A percentile compares a stretch with the other conserved stretches of the same genome.
Evolutionary conservation across 2,113 vertebrate species (phyloP).

Genomic region (Calcarius ornatus): DNA sequence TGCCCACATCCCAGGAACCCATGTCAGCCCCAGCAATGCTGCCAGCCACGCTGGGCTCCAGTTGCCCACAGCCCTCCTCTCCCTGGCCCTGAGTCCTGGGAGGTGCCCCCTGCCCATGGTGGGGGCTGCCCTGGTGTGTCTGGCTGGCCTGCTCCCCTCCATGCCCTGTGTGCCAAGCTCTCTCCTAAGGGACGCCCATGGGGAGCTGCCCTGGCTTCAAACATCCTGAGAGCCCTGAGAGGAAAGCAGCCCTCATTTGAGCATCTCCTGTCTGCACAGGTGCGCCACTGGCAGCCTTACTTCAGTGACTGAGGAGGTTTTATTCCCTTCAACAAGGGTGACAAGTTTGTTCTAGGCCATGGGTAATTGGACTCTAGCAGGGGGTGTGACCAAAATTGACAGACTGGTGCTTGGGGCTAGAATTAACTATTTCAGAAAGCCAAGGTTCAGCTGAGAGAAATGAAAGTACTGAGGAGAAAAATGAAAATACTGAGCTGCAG

Average conservation of each 20-base stretch:
- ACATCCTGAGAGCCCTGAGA: not conserved
- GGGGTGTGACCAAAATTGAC: not conserved
- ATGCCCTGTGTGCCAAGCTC: not conserved
- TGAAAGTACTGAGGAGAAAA: not conserved
- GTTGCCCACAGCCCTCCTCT: not conserved
- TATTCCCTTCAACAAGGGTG: not conserved
- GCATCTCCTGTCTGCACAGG: fast-evolving
- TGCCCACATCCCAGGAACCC: not conserved
- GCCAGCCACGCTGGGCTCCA: not conserved
- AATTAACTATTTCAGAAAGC: not conserved
- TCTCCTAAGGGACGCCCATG: not conserved
- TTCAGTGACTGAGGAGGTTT: not conserved
- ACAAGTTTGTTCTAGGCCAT: not conserved
- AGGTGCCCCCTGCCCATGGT: fast-evolving
- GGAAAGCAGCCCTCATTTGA: not conserved
- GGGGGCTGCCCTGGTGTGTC: fast-evolving
- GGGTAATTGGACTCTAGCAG: not conserved
- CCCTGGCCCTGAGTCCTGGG: not conserved
- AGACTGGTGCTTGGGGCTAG: not conserved
- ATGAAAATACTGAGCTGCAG: not conserved
- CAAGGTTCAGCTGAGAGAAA: not conserved
- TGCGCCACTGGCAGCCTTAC: not conserved
- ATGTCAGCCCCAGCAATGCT: not conserved
- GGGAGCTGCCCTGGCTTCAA: not conserved
- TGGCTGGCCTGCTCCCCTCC: not conserved